A percentile compares a stretch with the other conserved stretches of the same genome.
These are phyloP conservation scores for Arbacia lixula DNA, from an alignment of 53 echinoderm and acorn worm genomes.

Conservation along the genomic window DNA sequence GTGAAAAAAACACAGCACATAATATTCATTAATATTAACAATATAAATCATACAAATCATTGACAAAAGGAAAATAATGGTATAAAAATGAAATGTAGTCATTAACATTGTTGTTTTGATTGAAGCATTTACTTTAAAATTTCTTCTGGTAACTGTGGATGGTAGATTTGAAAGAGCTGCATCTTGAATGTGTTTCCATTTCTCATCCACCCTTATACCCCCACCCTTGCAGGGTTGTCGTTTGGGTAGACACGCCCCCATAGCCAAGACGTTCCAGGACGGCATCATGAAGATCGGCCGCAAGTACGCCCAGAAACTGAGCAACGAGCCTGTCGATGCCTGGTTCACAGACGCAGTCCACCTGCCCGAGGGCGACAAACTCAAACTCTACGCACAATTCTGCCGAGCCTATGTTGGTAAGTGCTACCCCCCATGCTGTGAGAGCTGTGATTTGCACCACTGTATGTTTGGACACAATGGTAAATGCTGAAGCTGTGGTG, in stretches of 20 bases:
- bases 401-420: constrained; percentile 96
- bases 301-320: constrained; percentile 87
- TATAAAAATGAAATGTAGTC: too few relatives aligned
- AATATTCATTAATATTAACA: too few relatives aligned
- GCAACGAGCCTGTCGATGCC: constrained; percentile 76
- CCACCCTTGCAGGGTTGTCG: constrained; percentile 73
- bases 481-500: too few relatives aligned
- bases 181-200: not conserved
- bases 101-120: too few relatives aligned
- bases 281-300: constrained; percentile 92
- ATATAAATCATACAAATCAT: too few relatives aligned
- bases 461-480: too few relatives aligned
- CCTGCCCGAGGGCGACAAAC: constrained; percentile 81
- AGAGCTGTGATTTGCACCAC: too few relatives aligned
- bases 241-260: constrained; percentile 89
- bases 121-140: too few relatives aligned
- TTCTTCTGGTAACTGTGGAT: not conserved
- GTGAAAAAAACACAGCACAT: too few relatives aligned
- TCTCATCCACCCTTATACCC: not conserved
- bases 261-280: constrained; percentile 81
- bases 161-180: not conserved
- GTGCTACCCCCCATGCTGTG: not conserved
- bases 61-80: too few relatives aligned
- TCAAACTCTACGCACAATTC: constrained; percentile 93
- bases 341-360: constrained; percentile 83